These are phyloP conservation scores for Synanthedon formicaeformis DNA, from an alignment of 2,888 invertebrate genomes.

Conservation along the genomic window DNA sequence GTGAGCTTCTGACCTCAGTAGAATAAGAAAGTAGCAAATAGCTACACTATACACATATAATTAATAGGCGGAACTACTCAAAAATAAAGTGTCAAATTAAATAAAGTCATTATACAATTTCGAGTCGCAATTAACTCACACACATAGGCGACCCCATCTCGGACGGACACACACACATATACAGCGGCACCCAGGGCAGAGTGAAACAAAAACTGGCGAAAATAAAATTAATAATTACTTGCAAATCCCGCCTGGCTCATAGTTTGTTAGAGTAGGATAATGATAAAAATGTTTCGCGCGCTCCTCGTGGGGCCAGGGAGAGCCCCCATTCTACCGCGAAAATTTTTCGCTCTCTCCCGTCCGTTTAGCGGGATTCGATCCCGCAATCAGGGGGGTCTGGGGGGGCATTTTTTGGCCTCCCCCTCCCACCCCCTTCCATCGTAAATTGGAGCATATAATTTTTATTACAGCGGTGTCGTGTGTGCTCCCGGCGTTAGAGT, in stretches of 20 bases:
- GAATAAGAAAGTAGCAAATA: too few species aligned
- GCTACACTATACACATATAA: too few species aligned
- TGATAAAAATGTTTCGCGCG: slow-evolving; percentile 63
- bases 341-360: slow-evolving; percentile 47
- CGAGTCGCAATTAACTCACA: not conserved
- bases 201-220: slow-evolving; percentile 12
- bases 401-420: slow-evolving; percentile 51
- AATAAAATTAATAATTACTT: slow-evolving; percentile 59
- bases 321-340: slow-evolving; percentile 11
- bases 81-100: not conserved
- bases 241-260: slow-evolving; percentile 38
- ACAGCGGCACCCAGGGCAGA: slow-evolving; percentile 4
- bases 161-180: slow-evolving; percentile 3
- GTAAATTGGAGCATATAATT: slow-evolving; percentile 72
- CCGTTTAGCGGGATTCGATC: slow-evolving; percentile 67
- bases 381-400: slow-evolving; percentile 55
- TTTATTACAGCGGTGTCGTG: slow-evolving; percentile 66
- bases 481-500: slow-evolving; percentile 36
- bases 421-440: slow-evolving; percentile 29
- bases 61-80: not conserved
- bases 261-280: slow-evolving; percentile 60
- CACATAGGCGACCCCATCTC: slow-evolving; percentile 1
- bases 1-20: too few species aligned
- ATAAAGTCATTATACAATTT: not conserved
- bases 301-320: slow-evolving; percentile 19